phyloP scores from a whole-genome alignment of 2,797 vertebrate genomes.

The Rhynchotus rufescens region DNA sequence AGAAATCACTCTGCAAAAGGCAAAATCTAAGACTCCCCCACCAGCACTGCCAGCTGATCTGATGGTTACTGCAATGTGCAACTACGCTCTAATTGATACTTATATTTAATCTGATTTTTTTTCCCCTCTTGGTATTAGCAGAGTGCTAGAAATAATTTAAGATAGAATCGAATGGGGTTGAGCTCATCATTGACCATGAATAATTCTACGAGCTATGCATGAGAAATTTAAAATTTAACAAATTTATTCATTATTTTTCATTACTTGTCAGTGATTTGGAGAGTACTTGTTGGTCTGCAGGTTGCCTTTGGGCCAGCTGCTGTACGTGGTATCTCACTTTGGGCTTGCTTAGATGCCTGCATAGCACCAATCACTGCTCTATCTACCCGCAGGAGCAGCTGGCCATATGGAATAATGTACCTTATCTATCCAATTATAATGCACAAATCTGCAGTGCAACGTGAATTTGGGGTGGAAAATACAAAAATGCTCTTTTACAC shows the following conservation, averaged over 20 bases:
- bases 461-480: background rate
- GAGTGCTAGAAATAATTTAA: background rate
- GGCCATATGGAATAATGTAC: background rate
- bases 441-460: background rate
- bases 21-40: background rate
- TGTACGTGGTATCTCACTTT: background rate
- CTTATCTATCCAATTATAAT: background rate
- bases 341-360: background rate
- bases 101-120: background rate
- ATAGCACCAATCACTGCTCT: no score
- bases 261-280: background rate
- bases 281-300: background rate
- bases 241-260: background rate
- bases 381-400: background rate
- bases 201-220: background rate
- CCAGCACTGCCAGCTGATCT: fast-evolving
- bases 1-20: background rate
- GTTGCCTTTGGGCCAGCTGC: background rate
- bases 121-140: background rate
- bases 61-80: background rate
- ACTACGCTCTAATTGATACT: fast-evolving
- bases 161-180: background rate
- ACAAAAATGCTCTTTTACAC: background rate
- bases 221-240: background rate
- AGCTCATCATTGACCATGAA: background rate